Conservation (phyloP, 2,888 invertebrate genomes). For the Unio delphinus region DNA sequence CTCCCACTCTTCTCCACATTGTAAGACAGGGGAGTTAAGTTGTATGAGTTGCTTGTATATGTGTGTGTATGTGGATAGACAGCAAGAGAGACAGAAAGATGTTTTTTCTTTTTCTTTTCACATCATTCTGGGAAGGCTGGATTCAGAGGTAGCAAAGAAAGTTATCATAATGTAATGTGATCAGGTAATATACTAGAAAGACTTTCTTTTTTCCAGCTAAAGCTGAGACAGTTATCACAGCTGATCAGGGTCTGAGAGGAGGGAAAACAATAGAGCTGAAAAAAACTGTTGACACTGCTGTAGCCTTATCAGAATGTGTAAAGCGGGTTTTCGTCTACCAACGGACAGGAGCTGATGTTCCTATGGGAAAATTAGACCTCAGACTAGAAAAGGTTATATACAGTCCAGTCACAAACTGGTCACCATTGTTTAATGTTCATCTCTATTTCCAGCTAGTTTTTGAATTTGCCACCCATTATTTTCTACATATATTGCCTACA, state of each 20-base stretch:
- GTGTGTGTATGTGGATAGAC: too few species aligned
- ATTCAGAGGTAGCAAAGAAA: too few species aligned
- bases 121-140: too few species aligned
- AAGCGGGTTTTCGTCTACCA: constrained; percentile 71
- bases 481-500: background rate
- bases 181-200: too few species aligned
- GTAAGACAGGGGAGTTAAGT: too few species aligned
- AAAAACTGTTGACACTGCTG: constrained; percentile 72
- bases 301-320: constrained; percentile 68
- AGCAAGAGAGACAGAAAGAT: too few species aligned
- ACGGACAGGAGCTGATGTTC: constrained; percentile 68
- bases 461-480: background rate
- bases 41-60: too few species aligned
- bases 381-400: constrained; percentile 66
- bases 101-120: too few species aligned
- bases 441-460: background rate
- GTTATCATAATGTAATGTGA: too few species aligned
- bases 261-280: constrained; percentile 71
- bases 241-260: constrained; percentile 73
- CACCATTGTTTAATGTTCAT: background rate
- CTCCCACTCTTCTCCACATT: too few species aligned
- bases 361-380: constrained; percentile 67
- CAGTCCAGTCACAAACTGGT: background rate
- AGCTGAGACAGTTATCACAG: constrained; percentile 72
- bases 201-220: constrained; percentile 62